Evolutionary conservation across 2,888 invertebrate species (phyloP).

Genomic region (Atrina japonica): DNA sequence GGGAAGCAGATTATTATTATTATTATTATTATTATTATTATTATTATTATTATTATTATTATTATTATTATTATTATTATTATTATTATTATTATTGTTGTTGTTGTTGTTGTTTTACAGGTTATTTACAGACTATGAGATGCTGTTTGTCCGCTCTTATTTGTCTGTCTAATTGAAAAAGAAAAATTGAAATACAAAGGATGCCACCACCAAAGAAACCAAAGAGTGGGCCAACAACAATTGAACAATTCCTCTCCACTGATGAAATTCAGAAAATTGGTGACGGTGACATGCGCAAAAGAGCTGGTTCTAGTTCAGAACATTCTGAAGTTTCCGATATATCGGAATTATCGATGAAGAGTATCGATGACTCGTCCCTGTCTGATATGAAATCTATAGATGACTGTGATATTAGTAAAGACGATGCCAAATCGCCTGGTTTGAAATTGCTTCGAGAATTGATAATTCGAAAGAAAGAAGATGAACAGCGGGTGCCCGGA

Average conservation of each 20-base stretch:
- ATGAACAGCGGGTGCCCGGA: slow-evolving; percentile 35
- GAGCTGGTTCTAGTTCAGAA: slow-evolving; percentile 55
- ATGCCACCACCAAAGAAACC: slow-evolving; percentile 78
- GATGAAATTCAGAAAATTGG: slow-evolving; percentile 56
- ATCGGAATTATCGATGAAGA: slow-evolving; percentile 28
- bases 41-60: too few species aligned
- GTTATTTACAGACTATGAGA: too few species aligned
- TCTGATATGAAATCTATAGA: neutral
- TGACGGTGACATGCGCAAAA: slow-evolving; percentile 39
- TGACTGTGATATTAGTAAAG: neutral
- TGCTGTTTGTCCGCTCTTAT: too few species aligned
- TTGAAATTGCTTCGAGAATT: slow-evolving; percentile 39
- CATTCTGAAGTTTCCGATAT: slow-evolving; percentile 52
- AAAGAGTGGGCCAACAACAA: slow-evolving; percentile 73
- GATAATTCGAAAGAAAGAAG: slow-evolving; percentile 39
- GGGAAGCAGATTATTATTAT: too few species aligned
- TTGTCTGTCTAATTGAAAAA: too few species aligned
- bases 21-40: too few species aligned
- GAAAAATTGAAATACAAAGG: slow-evolving; percentile 18
- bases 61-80: too few species aligned
- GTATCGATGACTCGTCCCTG: slow-evolving; percentile 6
- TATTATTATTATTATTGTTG: too few species aligned
- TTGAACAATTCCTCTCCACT: slow-evolving; percentile 72
- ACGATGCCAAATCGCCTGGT: slow-evolving; percentile 28
- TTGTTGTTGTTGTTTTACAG: too few species aligned